A percentile compares a stretch with the other conserved stretches of the same genome.
These are phyloP conservation scores for Lycodopsis pacificus DNA, from an alignment of 2,797 vertebrate genomes.

Conservation along the genomic window DNA sequence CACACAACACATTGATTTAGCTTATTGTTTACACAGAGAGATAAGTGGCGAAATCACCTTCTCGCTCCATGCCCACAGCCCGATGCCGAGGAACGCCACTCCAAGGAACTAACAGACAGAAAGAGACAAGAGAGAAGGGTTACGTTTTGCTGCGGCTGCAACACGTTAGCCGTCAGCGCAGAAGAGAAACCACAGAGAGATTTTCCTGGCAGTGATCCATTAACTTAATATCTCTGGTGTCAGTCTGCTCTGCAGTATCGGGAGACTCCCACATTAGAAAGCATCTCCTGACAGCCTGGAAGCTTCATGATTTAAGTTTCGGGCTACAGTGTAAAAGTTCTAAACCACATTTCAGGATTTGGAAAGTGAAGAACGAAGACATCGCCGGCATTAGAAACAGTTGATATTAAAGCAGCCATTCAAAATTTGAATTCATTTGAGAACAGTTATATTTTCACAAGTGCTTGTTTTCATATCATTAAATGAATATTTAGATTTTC, in stretches of 20 bases:
- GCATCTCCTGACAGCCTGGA: constrained; percentile 46
- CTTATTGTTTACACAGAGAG: neutral
- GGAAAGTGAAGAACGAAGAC: neutral
- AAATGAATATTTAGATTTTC: neutral
- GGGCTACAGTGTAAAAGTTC: constrained; percentile 12
- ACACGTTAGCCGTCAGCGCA: constrained; percentile 34
- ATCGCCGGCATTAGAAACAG: neutral
- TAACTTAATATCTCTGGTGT: constrained; percentile 54
- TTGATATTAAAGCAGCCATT: neutral
- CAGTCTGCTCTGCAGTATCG: constrained; percentile 53
- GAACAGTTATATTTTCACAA: neutral
- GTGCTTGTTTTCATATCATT: neutral
- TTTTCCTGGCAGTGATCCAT: constrained; percentile 68
- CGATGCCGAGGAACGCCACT: constrained; percentile 96
- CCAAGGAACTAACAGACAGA: constrained; percentile 90
- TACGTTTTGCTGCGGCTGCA: constrained; percentile 49
- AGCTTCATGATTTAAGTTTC: constrained; percentile 23
- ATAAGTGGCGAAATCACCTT: constrained; percentile 86
- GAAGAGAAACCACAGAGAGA: constrained; percentile 53
- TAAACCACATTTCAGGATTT: constrained; percentile 2
- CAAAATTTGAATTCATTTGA: neutral
- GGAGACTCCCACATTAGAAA: constrained; percentile 52
- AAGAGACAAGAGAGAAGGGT: constrained; percentile 15
- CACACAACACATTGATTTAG: neutral
- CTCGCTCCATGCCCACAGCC: constrained; percentile 98